Conservation (phyloP, 2,113 vertebrate species). For the Marmota flaviventris region DNA sequence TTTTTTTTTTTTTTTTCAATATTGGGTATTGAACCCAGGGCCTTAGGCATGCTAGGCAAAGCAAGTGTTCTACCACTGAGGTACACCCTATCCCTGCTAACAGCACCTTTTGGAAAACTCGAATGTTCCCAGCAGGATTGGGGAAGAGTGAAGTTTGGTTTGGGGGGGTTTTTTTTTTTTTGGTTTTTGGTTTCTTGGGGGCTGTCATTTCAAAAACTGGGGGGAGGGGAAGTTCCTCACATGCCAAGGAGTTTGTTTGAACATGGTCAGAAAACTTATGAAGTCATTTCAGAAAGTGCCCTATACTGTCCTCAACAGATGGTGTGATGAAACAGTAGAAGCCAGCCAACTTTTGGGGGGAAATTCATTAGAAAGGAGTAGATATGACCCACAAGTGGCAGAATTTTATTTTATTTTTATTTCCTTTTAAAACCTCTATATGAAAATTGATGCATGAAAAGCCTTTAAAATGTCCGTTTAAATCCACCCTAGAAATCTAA, state of each 20-base stretch:
- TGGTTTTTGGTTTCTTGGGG: not conserved
- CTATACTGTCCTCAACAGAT: conserved; percentile 60
- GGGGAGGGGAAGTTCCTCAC: too few species aligned
- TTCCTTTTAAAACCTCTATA: not conserved
- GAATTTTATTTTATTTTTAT: not conserved
- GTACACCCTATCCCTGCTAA: too few species aligned
- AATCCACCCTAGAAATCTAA: conserved; percentile 21
- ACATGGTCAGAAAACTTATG: too few species aligned
- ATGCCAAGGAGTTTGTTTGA: too few species aligned
- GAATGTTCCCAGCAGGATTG: not conserved
- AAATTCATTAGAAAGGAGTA: conserved; percentile 63
- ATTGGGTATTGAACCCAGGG: too few species aligned
- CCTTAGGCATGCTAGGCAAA: too few species aligned
- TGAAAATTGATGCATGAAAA: conserved; percentile 22
- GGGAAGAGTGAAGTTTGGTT: not conserved
- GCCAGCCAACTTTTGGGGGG: conserved; percentile 21
- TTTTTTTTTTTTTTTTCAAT: too few species aligned
- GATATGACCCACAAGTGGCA: not conserved
- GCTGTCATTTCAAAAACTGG: conserved; percentile 24
- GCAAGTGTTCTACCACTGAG: too few species aligned
- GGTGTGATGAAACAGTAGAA: conserved; percentile 42
- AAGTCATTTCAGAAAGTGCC: not conserved
- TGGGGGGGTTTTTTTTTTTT: too few species aligned
- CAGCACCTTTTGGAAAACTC: conserved; percentile 38
- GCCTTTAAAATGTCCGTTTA: not conserved